A percentile compares a stretch with the other conserved stretches of the same genome.
These are phyloP conservation scores for Drosophila watanabei DNA, from an alignment of 1,140 invertebrate species.

Conservation along the genomic window DNA sequence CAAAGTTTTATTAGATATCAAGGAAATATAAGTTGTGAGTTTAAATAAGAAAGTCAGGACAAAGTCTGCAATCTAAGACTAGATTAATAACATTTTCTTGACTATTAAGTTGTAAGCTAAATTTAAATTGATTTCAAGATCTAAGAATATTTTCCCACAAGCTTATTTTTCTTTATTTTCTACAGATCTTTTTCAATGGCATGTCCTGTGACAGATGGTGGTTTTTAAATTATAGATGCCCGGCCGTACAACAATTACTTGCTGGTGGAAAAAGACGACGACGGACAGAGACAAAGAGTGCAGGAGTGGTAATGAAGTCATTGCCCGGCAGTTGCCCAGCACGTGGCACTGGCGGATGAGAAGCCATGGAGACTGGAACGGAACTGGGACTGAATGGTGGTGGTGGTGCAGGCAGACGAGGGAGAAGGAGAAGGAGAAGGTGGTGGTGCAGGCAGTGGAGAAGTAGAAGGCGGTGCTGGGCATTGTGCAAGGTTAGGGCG, in stretches of 20 bases:
- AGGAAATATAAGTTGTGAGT: background rate
- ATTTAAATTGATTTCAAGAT: background rate
- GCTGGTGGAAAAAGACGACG: background rate
- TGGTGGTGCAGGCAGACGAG: background rate
- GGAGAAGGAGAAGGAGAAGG: background rate
- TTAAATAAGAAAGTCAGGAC: background rate
- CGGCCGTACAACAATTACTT: conserved; percentile 43
- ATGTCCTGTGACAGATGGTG: conserved; percentile 4
- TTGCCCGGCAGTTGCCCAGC: conserved; percentile 64
- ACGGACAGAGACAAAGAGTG: conserved; percentile 54
- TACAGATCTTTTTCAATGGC: background rate
- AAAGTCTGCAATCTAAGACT: no score
- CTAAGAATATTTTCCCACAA: background rate
- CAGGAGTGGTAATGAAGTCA: conserved; percentile 70
- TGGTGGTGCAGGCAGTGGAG: background rate
- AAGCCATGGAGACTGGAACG: conserved; percentile 12
- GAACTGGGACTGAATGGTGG: conserved; percentile 9
- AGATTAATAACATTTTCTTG: background rate
- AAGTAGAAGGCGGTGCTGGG: background rate
- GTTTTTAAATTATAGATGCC: conserved; percentile 22
- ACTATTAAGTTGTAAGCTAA: background rate
- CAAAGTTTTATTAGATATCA: background rate
- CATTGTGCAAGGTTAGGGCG: conserved; percentile 80
- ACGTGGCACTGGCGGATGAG: conserved; percentile 56
- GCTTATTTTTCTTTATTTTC: background rate